Evolutionary conservation across 2,797 vertebrate genomes (phyloP).

Genomic region (Paedocypris micromegethes): DNA sequence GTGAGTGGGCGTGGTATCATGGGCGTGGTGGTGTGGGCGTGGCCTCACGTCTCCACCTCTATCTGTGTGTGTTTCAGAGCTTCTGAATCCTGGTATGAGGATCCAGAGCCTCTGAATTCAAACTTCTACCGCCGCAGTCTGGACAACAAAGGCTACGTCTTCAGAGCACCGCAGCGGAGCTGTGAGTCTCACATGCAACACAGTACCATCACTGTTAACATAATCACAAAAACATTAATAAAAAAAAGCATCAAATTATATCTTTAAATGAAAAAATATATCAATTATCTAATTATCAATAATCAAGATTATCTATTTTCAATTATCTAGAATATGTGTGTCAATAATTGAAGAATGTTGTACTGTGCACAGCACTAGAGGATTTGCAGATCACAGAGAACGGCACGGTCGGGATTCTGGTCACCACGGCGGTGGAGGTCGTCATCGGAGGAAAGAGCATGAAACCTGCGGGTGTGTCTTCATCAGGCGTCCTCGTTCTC

Average conservation of each 20-base stretch:
- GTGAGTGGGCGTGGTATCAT: conserved; percentile 67
- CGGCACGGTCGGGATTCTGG: conserved; percentile 83
- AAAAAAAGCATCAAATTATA: background rate
- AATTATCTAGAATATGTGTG: background rate
- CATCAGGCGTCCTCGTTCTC: background rate
- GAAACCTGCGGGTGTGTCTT: conserved; percentile 85
- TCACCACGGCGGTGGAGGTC: conserved; percentile 89
- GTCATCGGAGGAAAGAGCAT: conserved; percentile 80
- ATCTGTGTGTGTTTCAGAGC: conserved; percentile 68
- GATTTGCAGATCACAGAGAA: conserved; percentile 79
- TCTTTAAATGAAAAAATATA: too few species aligned
- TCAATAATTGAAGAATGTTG: background rate
- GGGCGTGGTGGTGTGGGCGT: too few species aligned
- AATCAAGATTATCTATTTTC: too few species aligned
- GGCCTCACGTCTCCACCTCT: background rate
- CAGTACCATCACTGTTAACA: too few species aligned
- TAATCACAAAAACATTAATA: background rate
- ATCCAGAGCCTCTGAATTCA: conserved; percentile 89
- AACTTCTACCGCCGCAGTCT: conserved; percentile 93
- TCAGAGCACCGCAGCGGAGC: conserved; percentile 79
- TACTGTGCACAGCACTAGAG: conserved; percentile 65
- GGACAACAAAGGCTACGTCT: conserved; percentile 93
- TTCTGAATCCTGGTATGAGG: conserved; percentile 90
- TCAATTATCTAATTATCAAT: too few species aligned
- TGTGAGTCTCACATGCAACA: conserved; percentile 64